phyloP scores from a whole-genome alignment of 2,888 invertebrate species.

The Pristionchus japonicus region DNA sequence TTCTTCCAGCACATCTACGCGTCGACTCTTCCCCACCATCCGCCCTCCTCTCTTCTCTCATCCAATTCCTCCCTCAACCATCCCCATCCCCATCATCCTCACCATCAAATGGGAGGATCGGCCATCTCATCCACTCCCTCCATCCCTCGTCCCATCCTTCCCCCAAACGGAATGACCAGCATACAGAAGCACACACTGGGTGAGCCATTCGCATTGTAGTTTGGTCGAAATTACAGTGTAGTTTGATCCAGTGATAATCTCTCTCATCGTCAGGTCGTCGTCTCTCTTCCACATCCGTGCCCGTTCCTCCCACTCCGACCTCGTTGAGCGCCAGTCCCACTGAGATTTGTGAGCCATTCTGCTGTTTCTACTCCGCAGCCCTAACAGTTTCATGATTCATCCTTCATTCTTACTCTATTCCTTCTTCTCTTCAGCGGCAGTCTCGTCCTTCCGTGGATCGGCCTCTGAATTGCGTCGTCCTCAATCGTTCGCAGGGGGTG shows the following conservation, averaged over 20 bases:
- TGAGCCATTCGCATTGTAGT: background rate
- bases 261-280: slow-evolving; percentile 18
- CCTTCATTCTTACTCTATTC: no score
- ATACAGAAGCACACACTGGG: slow-evolving; percentile 17
- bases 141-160: slow-evolving; percentile 17
- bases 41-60: background rate
- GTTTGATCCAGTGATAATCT: background rate
- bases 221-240: no score
- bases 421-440: background rate
- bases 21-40: background rate
- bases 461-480: slow-evolving; percentile 1
- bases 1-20: background rate
- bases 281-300: slow-evolving; percentile 33
- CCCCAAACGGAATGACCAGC: slow-evolving; percentile 1
- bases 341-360: background rate
- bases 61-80: background rate
- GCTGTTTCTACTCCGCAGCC: background rate
- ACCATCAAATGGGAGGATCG: background rate
- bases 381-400: background rate
- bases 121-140: slow-evolving; percentile 22
- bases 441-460: slow-evolving; percentile 38
- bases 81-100: background rate
- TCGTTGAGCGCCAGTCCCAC: background rate
- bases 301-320: slow-evolving; percentile 21
- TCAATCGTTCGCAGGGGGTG: slow-evolving; percentile 13